Evolutionary conservation across 53 echinoderm and acorn worm species (phyloP).

Genomic region (Holothuria scabra): DNA sequence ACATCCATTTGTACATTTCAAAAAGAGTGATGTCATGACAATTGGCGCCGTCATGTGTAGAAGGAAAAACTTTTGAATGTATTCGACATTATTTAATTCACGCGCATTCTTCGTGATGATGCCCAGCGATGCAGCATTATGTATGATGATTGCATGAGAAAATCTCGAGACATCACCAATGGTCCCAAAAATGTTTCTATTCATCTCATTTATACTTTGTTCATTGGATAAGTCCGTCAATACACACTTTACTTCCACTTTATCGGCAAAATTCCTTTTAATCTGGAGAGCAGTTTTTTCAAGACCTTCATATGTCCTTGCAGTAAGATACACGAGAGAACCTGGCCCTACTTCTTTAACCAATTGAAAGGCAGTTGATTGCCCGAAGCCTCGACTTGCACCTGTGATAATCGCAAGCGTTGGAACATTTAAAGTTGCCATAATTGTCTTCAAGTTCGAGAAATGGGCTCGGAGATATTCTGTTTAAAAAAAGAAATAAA

Average conservation of each 20-base stretch:
- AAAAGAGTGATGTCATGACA: not conserved
- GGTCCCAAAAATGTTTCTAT: not conserved
- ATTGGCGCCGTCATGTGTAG: slow-evolving; percentile 71
- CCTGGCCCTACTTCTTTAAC: not conserved
- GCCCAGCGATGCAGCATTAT: not conserved
- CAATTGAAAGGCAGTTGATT: not conserved
- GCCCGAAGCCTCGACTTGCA: not conserved
- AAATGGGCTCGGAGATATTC: no score
- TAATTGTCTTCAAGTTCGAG: no score
- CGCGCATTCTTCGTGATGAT: not conserved
- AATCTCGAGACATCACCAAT: not conserved
- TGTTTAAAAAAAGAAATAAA: no score
- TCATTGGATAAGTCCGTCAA: slow-evolving; percentile 9
- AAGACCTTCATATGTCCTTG: not conserved
- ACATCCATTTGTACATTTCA: not conserved
- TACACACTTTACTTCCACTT: not conserved
- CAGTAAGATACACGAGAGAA: not conserved
- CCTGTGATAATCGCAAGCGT: slow-evolving; percentile 13
- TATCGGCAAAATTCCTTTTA: not conserved
- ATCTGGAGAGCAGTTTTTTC: not conserved
- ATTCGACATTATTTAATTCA: not conserved
- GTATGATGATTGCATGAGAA: not conserved
- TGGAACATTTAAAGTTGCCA: not conserved
- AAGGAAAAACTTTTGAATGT: not conserved
- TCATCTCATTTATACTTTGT: not conserved